A percentile compares a stretch with the other conserved stretches of the same genome.
These are phyloP conservation scores for Geococcyx californianus DNA, from an alignment of 2,113 vertebrate species.

Conservation along the genomic window DNA sequence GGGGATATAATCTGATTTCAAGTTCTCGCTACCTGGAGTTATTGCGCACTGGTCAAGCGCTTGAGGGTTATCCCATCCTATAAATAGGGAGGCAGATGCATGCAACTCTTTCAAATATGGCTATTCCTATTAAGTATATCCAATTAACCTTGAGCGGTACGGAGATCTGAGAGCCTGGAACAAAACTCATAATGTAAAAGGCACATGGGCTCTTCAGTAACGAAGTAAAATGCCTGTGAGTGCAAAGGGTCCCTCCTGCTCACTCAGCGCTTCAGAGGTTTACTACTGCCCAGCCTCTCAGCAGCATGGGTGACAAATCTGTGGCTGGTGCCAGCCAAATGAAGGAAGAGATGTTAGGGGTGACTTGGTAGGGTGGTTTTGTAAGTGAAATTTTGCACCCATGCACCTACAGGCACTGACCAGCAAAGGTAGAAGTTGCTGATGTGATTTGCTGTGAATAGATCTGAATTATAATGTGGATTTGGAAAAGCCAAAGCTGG, in stretches of 20 bases:
- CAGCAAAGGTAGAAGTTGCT: background rate
- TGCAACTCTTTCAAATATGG: background rate
- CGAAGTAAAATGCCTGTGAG: background rate
- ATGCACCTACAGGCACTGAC: background rate
- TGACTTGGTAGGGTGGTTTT: background rate
- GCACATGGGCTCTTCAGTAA: background rate
- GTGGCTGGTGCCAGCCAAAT: background rate
- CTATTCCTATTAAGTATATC: constrained; percentile 15
- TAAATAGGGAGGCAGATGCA: background rate
- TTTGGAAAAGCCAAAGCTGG: background rate
- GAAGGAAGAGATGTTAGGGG: accelerated
- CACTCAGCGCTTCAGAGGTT: background rate
- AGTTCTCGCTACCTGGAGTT: background rate
- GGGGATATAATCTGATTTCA: background rate
- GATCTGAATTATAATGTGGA: background rate
- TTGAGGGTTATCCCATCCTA: background rate
- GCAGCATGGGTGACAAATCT: background rate
- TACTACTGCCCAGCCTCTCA: background rate
- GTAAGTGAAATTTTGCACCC: background rate
- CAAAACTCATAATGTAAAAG: constrained; percentile 34
- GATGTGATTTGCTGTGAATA: background rate
- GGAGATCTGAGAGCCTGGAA: background rate
- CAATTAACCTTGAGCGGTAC: constrained; percentile 13
- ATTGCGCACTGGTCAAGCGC: background rate
- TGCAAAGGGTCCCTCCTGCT: background rate